phyloP scores from a whole-genome alignment of 2,113 vertebrate genomes.

The Tachycineta bicolor region DNA sequence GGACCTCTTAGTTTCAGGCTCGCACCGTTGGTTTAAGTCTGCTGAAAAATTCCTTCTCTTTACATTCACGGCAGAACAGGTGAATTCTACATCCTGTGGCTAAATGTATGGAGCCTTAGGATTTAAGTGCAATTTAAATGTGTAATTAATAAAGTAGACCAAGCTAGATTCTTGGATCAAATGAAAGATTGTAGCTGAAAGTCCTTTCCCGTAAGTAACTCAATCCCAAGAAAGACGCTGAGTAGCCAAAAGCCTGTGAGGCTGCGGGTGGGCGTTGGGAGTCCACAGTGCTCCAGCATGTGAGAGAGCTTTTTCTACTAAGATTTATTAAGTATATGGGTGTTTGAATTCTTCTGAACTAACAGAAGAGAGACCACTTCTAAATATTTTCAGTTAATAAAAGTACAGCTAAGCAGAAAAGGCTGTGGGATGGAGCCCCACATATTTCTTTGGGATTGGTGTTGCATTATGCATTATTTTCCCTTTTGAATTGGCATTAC shows the following conservation, averaged over 20 bases:
- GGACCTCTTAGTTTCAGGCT: not conserved
- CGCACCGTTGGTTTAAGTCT: not conserved
- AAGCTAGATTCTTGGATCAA: not conserved
- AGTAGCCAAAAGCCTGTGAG: not conserved
- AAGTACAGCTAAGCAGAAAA: constrained; percentile 23
- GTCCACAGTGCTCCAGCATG: not conserved
- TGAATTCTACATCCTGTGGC: not conserved
- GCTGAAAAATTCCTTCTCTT: not conserved
- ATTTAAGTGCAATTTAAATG: not conserved
- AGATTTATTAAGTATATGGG: constrained; percentile 11
- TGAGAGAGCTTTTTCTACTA: not conserved
- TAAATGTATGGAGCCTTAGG: not conserved
- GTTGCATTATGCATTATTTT: constrained; percentile 25
- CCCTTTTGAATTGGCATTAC: not conserved
- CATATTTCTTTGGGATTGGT: constrained; percentile 23
- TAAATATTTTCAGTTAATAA: constrained; percentile 41
- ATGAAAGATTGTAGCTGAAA: not conserved
- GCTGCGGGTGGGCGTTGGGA: not conserved
- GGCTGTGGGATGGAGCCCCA: constrained; percentile 41
- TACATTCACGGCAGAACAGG: not conserved
- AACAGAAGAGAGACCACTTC: constrained; percentile 5
- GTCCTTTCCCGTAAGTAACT: constrained; percentile 23
- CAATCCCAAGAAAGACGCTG: constrained; percentile 6
- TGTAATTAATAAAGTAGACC: constrained; percentile 1
- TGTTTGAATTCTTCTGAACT: constrained; percentile 21